These are phyloP conservation scores for Drosophila kohkoa DNA, from an alignment of 1,140 invertebrate genomes.

Conservation along the genomic window DNA sequence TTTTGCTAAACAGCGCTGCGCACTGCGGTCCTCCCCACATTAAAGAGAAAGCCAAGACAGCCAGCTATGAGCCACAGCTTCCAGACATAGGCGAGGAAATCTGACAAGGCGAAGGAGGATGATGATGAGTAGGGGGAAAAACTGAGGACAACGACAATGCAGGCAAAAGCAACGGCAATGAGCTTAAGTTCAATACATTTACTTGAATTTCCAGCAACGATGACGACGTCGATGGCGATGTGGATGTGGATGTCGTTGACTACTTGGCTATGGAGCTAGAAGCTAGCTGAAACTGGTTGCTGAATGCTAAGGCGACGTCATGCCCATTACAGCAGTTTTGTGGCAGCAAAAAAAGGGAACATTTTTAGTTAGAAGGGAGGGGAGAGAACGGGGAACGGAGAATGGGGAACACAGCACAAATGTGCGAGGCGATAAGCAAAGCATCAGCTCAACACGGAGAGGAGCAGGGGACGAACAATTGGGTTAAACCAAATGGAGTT, in stretches of 20 bases:
- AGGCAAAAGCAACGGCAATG: constrained; percentile 62
- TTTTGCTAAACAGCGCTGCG: constrained; percentile 57
- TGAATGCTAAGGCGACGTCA: constrained; percentile 38
- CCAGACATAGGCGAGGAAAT: background rate
- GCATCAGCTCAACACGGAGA: constrained; percentile 45
- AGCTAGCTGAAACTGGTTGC: constrained; percentile 1
- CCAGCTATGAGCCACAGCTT: constrained; percentile 3
- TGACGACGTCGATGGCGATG: constrained; percentile 50
- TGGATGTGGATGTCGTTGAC: constrained; percentile 71
- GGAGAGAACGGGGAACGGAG: background rate
- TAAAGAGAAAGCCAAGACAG: constrained; percentile 48
- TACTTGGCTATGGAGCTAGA: constrained; percentile 57
- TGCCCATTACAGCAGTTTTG: constrained; percentile 54
- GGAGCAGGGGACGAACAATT: constrained; percentile 11
- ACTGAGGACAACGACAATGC: constrained; percentile 59
- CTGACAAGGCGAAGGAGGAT: background rate
- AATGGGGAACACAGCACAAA: constrained; percentile 69
- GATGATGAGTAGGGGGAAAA: background rate
- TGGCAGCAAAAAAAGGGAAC: constrained; percentile 32
- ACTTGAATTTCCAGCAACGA: constrained; percentile 73
- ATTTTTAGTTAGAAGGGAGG: constrained; percentile 23
- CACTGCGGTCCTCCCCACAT: constrained; percentile 26
- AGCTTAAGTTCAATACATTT: constrained; percentile 83
- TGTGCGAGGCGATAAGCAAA: constrained; percentile 81
- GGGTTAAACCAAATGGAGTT: constrained; percentile 20